Evolutionary conservation across 1,140 invertebrate species (phyloP), one percentile per base, ranked within the genome.

Genomic region (Pissodes strobi): DNA sequence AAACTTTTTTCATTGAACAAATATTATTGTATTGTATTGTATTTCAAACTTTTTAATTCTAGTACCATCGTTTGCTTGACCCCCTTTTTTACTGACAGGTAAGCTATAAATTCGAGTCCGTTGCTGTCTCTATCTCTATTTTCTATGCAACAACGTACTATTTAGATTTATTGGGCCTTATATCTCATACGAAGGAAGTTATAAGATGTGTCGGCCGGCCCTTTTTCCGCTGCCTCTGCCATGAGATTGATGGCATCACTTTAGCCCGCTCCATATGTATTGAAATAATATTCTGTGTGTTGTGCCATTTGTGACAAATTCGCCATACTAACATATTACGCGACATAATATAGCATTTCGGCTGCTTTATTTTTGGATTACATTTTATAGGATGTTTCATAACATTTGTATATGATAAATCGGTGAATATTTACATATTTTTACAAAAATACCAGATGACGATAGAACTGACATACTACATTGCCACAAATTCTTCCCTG

Each of bases 231-330:
- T 64, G 51, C 51, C 43, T 48, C 27, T 56, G 51, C 51, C 41
- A 49, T 17, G 60, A 64, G 61, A 64, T 64, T 64, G 61, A 64
- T 64, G 61, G 52, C 61, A 64, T 48, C 61, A 64, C 61, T 64
- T 64, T 64, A 64, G 61, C 41, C 49, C 43, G 45, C 38, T 62
- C 59, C 61, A 55, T 64, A 52, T 64, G 61, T 64, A 64, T 64
- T 64, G 61, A 64, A 64, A 64, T 64, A 64, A 64, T 64, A 64
- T 64, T 64, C 61, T 64, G 51, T 64, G 49, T 63, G 49, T 62
- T 62, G 61, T 64, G 61, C 61, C 61, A 64, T 55, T 64, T 64
- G 61, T 64, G 61, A 64, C 61, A 64, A 64, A 64, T 64, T 64
- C 37, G 61, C 61, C 21, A 56, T 61, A 51, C 27, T 61, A 61